Base-by-base conservation (phyloP, 37 sponge, comb jelly and placozoan genomes). In the Geodia barretti region DNA sequence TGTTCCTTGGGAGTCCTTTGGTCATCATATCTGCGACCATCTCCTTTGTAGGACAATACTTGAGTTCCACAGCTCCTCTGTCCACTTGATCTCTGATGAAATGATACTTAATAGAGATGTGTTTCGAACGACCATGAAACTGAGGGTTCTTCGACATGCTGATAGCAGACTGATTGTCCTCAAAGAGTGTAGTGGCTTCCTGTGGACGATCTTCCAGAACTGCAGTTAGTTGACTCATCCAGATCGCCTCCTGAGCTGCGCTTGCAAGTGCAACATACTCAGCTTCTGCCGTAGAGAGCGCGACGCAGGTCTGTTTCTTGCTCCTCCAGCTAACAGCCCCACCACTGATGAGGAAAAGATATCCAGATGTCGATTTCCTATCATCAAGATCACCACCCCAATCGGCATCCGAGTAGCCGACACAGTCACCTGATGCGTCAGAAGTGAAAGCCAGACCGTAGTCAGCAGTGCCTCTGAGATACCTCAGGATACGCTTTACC, bases 1-100 rank as follows among this genome's bases (percentile, higher is more conserved):
- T n/a, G n/a, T n/a, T n/a, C 35, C 73, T 64, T 26, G 38, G 29
- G 60, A 80, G 23, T 35, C 54, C 81, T 82, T 88, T 88, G 30
- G 77, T 88, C 33, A 82, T 34, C 72, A 76, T 76, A 41, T 88
- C 88, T 29, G 83, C 88, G 25, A 76, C 40, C 88, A 88, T 88
- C 33, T 82, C 88, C 9, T 64, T 32, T 4, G 83, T 82, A 29
- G 77, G 72, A 76, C 88, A 88, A 36, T 82, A 88, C 26, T 61
- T 33, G 24, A 88, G 68, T 37, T 82, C 58, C 38, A 88, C 31
- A 24, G 43, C 41, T 41, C 72, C 73, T 39, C 41, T 29, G 41
- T 39, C n/a, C 24, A 78, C 79, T 40, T 78, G 60, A 37, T 88
- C 88, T 41, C 62, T 72, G 71, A 79, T 64, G 37, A 73, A 86